phyloP scores from a whole-genome alignment of 2,797 vertebrate species.

The Gorsachius magnificus region DNA sequence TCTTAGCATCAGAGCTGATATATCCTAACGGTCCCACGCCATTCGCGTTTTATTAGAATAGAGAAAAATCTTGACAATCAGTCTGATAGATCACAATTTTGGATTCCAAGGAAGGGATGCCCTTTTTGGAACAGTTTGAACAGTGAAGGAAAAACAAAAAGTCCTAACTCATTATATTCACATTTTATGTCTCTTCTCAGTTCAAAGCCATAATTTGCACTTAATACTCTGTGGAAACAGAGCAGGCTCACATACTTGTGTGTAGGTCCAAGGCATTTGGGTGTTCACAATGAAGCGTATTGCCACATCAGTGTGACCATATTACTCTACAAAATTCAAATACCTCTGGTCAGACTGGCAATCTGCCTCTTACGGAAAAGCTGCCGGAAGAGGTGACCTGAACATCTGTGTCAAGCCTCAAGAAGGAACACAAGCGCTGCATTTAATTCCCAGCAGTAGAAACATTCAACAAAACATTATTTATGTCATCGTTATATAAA shows the following conservation, averaged over 20 bases:
- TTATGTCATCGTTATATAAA: conserved; percentile 33
- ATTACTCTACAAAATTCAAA: neutral
- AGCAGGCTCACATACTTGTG: neutral
- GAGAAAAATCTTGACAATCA: neutral
- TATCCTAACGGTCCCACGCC: neutral
- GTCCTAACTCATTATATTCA: neutral
- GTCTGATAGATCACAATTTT: neutral
- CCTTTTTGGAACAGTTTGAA: neutral
- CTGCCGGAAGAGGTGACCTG: neutral
- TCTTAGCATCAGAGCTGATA: neutral
- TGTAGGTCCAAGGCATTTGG: neutral
- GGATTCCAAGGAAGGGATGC: neutral
- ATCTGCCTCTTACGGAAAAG: neutral
- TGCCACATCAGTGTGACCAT: neutral
- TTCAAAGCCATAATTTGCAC: neutral
- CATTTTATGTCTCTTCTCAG: neutral
- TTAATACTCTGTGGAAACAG: neutral
- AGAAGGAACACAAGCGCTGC: neutral
- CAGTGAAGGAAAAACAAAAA: neutral
- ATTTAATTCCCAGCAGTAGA: neutral
- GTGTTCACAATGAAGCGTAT: neutral
- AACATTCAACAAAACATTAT: conserved; percentile 19
- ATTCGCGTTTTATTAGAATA: neutral
- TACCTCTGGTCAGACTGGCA: neutral
- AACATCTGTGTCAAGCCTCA: conserved; percentile 13